Base-by-base conservation (phyloP, 2,888 invertebrate species). In the Macroteleia sp. region DNA sequence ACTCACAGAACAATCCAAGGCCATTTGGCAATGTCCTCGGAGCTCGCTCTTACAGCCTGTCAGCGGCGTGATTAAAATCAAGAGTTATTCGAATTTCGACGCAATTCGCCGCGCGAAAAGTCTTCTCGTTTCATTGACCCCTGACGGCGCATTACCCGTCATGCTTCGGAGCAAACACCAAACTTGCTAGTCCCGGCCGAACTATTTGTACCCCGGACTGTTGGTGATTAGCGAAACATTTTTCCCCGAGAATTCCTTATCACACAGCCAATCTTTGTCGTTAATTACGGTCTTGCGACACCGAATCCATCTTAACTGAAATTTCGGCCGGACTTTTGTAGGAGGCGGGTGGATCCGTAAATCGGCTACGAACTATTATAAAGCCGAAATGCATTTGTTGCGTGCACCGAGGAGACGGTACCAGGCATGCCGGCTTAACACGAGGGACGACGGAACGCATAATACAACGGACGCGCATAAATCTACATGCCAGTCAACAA, bases 381-480 rank as follows among this genome's bases (percentile, higher is more conserved):
- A 25, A 50, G 19, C 19, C 79, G 83, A 87, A 85, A 86, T 87
- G 85, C 86, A 86, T 86, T 83, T 80, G 88, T 90, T 89, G 89
- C 89, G 86, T 89, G 90, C 86, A 84, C 80, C 76, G 81, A 74
- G 74, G 87, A 84, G 84, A 86, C 87, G 88, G 89, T 88, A 86
- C 87, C 89, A 88, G 89, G 89, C 87, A 88, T 86, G 78, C 87
- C 86, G 85, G 85, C 83, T 84, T 86, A 88, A 87, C 88, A 87
- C 87, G 85, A 83, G 85, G 86, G 84, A 88, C 87, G 88, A 88
- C 88, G 88, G 86, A 86, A 89, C 89, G 88, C 90, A 90, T 90
- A 91, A 90, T 89, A 89, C 88, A 90, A 90, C 90, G 90, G 90
- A 91, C 90, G 90, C 87, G 87, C 90, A 91, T 91, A 91, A 91